These are phyloP conservation scores for Channallabes apus DNA, from an alignment of 2,797 vertebrate species.

Conservation along the genomic window DNA sequence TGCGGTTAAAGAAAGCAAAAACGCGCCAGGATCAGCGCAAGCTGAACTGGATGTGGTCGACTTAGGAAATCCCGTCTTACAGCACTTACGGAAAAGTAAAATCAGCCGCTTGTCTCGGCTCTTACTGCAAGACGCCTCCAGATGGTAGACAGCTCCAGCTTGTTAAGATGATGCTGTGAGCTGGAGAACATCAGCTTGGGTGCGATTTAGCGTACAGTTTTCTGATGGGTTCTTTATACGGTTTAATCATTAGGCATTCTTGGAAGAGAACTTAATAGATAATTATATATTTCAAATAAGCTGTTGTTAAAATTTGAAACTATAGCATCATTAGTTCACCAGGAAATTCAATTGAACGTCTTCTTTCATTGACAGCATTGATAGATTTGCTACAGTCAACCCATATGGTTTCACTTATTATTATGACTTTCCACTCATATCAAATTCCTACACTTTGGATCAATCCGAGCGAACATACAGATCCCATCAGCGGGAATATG, in stretches of 20 bases:
- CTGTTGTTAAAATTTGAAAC: neutral
- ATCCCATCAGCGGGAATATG: neutral
- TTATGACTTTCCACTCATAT: neutral
- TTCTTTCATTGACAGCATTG: neutral
- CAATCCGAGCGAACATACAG: neutral
- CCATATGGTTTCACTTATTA: neutral
- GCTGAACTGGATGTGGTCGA: conserved; percentile 32
- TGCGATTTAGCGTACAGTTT: conserved; percentile 26
- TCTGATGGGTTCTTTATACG: conserved; percentile 14
- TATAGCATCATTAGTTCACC: neutral
- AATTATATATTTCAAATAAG: neutral
- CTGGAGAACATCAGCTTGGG: conserved; percentile 36
- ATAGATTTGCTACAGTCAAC: neutral
- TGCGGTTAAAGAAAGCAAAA: conserved; percentile 13
- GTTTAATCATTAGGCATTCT: conserved; percentile 5
- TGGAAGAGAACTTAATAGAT: neutral
- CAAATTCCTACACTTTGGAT: neutral
- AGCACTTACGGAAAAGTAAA: conserved; percentile 29
- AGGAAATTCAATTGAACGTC: neutral
- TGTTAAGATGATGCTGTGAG: conserved; percentile 33
- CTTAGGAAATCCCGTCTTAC: conserved; percentile 41
- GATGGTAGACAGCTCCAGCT: conserved; percentile 38
- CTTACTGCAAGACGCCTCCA: conserved; percentile 31
- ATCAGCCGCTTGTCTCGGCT: conserved; percentile 12
- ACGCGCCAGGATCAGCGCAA: conserved; percentile 11